Evolutionary conservation across 1,140 invertebrate genomes (phyloP).

Genomic region (Scaptomyza graminum): DNA sequence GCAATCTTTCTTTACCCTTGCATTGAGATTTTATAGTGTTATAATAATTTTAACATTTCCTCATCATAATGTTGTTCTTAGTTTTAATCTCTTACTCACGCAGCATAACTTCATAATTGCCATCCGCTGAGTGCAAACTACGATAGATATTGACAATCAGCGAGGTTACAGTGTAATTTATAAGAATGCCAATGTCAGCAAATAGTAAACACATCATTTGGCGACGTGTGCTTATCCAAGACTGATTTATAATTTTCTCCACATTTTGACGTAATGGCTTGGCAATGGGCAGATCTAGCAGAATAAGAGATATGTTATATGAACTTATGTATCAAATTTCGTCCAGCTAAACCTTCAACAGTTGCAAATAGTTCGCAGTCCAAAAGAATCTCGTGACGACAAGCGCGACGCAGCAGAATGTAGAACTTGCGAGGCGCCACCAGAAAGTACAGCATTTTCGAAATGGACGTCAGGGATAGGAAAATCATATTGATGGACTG

Average conservation of each 20-base stretch:
- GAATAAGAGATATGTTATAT: background rate
- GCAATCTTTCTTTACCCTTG: no score
- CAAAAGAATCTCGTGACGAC: constrained; percentile 57
- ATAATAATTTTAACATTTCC: no score
- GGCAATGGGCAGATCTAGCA: constrained; percentile 53
- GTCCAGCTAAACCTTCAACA: constrained; percentile 49
- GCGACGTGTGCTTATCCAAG: constrained; percentile 62
- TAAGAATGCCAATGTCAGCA: constrained; percentile 44
- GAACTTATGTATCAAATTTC: background rate
- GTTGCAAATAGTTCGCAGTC: constrained; percentile 64
- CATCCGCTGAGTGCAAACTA: constrained; percentile 19
- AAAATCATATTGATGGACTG: constrained; percentile 64
- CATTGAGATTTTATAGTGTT: no score
- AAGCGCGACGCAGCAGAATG: constrained; percentile 44
- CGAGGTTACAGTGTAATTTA: constrained; percentile 64
- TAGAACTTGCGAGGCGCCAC: constrained; percentile 54
- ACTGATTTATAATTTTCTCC: constrained; percentile 46
- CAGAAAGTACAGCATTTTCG: constrained; percentile 70
- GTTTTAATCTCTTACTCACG: constrained; percentile 49
- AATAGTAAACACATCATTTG: constrained; percentile 64
- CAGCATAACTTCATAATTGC: constrained; percentile 47
- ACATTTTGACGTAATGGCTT: constrained; percentile 43
- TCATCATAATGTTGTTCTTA: no score
- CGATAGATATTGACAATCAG: constrained; percentile 52
- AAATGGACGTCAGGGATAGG: constrained; percentile 59